These are phyloP conservation scores for Cataglyphis altisquamis DNA, from an alignment of 2,888 invertebrate genomes.

Conservation along the genomic window DNA sequence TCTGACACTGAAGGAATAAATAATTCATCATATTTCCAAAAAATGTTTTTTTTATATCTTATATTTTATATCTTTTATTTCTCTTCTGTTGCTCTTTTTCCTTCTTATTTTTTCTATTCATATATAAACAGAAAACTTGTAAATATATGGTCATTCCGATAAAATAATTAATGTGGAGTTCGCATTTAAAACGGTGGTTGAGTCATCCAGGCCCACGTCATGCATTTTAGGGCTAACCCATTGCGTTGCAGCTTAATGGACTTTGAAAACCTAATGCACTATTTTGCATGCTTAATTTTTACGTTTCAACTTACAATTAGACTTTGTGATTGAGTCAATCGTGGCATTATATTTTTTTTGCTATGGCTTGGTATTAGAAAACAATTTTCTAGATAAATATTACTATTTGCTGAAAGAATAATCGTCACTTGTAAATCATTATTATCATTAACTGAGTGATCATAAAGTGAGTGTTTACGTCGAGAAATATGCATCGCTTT, in stretches of 20 bases:
- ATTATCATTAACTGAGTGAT: neutral
- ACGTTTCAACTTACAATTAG: constrained; percentile 36
- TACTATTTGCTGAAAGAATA: constrained; percentile 3
- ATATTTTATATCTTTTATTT: neutral
- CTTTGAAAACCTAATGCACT: constrained; percentile 41
- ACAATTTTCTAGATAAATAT: constrained; percentile 16
- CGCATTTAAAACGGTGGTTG: constrained; percentile 14
- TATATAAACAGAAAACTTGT: neutral
- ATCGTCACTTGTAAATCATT: neutral
- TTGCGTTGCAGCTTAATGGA: constrained; percentile 40
- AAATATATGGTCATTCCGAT: neutral
- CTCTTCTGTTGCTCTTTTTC: neutral
- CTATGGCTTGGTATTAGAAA: neutral
- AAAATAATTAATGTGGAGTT: constrained; percentile 31
- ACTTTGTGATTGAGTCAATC: constrained; percentile 23
- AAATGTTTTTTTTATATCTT: neutral
- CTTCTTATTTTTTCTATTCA: neutral
- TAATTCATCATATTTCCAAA: neutral
- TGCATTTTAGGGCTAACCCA: constrained; percentile 38
- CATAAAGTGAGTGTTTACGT: neutral
- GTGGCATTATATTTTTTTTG: neutral
- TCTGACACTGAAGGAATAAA: neutral
- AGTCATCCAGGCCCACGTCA: constrained; percentile 19
- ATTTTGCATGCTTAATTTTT: constrained; percentile 36
- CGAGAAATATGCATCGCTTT: neutral